phyloP scores from a whole-genome alignment of 1,140 invertebrate species.

The Phocides pigmalion region DNA sequence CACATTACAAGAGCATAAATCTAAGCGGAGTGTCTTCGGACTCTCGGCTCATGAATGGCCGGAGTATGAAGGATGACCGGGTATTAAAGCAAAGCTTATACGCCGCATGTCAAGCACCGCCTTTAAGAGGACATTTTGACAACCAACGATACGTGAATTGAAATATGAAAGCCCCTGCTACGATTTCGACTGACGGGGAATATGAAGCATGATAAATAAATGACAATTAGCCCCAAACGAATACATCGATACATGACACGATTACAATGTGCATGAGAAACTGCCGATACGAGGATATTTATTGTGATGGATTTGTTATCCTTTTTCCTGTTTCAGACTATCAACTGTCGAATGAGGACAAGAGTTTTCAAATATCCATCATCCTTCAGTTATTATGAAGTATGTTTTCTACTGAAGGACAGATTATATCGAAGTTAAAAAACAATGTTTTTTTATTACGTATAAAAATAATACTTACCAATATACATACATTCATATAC shows the following conservation, averaged over 20 bases:
- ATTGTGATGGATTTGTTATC: conserved; percentile 12
- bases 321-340: background rate
- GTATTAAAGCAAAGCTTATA: conserved; percentile 54
- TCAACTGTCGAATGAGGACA: background rate
- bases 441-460: no score
- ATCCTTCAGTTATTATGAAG: no score
- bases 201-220: conserved; percentile 49
- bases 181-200: conserved; percentile 43
- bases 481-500: no score
- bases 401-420: no score
- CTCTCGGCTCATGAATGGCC: conserved; percentile 62
- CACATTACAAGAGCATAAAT: conserved; percentile 71
- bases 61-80: conserved; percentile 71
- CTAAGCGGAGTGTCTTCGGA: conserved; percentile 69
- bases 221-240: conserved; percentile 19
- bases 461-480: no score
- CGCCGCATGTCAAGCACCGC: conserved; percentile 54
- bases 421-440: no score
- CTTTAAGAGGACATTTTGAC: conserved; percentile 69
- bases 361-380: no score
- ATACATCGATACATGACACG: background rate
- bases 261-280: conserved; percentile 6
- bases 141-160: conserved; percentile 70
- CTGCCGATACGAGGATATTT: conserved; percentile 9
- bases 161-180: conserved; percentile 67